A percentile compares a stretch with the other conserved stretches of the same genome.
phyloP scores from a whole-genome alignment of 2,888 invertebrate species.

The Panorpa germanica region DNA sequence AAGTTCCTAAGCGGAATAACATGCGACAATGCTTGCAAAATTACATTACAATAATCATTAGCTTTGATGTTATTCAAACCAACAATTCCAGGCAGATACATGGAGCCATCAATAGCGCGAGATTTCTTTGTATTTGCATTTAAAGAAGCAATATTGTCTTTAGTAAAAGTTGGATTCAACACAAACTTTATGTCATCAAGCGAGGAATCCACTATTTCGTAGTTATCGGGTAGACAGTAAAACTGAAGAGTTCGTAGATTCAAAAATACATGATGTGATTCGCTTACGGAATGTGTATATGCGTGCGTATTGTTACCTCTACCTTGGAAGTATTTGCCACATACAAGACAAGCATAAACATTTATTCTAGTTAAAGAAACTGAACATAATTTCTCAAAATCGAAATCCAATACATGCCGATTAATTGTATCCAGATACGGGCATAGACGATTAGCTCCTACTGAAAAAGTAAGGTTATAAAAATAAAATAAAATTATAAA shows the following conservation, averaged over 20 bases:
- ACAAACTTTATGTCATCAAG: slow-evolving; percentile 98
- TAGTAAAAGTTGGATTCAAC: slow-evolving; percentile 86
- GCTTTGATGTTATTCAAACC: slow-evolving; percentile 98
- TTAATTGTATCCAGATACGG: slow-evolving; percentile 98
- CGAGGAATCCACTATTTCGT: slow-evolving; percentile 97
- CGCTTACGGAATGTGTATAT: slow-evolving; percentile 96
- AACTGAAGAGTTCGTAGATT: slow-evolving; percentile 94
- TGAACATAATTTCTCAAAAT: slow-evolving; percentile 98
- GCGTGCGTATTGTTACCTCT: slow-evolving; percentile 97
- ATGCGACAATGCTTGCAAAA: slow-evolving; percentile 86
- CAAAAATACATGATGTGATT: slow-evolving; percentile 93
- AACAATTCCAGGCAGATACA: slow-evolving; percentile 95
- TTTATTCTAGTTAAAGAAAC: slow-evolving; percentile 95
- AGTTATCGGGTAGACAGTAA: slow-evolving; percentile 98
- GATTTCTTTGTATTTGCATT: slow-evolving; percentile 72
- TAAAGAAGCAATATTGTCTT: slow-evolving; percentile 60
- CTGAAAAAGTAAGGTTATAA: slow-evolving; percentile 20
- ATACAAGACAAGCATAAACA: slow-evolving; percentile 97
- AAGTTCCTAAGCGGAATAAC: slow-evolving; percentile 89
- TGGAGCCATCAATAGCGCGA: slow-evolving; percentile 87
- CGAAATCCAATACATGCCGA: slow-evolving; percentile 91
- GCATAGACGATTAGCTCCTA: slow-evolving; percentile 66
- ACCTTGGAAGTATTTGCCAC: slow-evolving; percentile 97
- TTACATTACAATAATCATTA: slow-evolving; percentile 99
- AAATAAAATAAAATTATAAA: slow-evolving; percentile 19